A percentile compares a stretch with the other conserved stretches of the same genome.
These are phyloP conservation scores for Neodiprion lecontei DNA, from an alignment of 1,140 invertebrate genomes.

Conservation along the genomic window DNA sequence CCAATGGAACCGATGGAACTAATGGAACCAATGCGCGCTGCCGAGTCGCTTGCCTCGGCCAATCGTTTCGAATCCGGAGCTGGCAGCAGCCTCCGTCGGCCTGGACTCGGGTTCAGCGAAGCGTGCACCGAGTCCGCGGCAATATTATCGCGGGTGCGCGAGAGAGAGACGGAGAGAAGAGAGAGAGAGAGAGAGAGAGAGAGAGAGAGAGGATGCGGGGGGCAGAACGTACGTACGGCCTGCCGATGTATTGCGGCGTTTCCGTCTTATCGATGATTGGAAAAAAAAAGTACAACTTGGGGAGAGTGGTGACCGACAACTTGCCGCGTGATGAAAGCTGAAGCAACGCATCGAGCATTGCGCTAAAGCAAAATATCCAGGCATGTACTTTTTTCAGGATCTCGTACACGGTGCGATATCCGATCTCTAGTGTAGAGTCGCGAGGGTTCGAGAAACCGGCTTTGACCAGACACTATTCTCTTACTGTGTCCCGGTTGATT, in stretches of 20 bases:
- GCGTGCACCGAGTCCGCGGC: background rate
- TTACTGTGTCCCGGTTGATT: too few species aligned
- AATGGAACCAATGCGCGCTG: conserved; percentile 4
- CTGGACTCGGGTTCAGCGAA: background rate
- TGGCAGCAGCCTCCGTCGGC: background rate
- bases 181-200: conserved; percentile 22
- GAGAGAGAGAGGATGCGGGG: background rate
- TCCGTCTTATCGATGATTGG: conserved; percentile 56
- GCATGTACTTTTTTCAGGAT: too few species aligned
- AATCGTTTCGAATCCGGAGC: conserved; percentile 7
- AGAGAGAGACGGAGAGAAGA: conserved; percentile 9
- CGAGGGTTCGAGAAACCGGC: background rate
- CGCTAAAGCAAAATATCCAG: too few species aligned
- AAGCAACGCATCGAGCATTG: too few species aligned
- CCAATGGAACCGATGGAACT: conserved; percentile 7
- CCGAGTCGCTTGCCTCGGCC: background rate
- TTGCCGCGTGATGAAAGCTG: too few species aligned
- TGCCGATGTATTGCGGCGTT: conserved; percentile 46
- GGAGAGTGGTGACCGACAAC: background rate
- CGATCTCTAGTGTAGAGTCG: background rate
- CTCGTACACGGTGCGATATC: background rate
- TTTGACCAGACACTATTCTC: background rate
- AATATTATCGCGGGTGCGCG: background rate
- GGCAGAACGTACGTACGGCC: conserved; percentile 8
- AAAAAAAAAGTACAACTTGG: conserved; percentile 37